These are phyloP conservation scores for Heterochromis multidens DNA, from an alignment of 2,113 vertebrate genomes.

Conservation along the genomic window DNA sequence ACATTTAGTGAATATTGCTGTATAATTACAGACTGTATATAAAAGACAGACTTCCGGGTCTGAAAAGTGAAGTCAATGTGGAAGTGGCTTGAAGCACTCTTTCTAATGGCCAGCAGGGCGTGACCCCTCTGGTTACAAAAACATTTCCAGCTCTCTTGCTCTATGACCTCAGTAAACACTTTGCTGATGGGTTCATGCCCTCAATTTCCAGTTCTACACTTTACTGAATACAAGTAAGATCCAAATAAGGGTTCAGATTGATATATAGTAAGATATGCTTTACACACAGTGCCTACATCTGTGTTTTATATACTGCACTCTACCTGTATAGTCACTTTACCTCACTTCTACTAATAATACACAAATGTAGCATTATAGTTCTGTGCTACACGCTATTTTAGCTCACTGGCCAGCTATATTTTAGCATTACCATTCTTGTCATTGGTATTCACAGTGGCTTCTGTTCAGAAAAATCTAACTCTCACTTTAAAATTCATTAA, in stretches of 20 bases:
- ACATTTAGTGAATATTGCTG: neutral
- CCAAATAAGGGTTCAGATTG: neutral
- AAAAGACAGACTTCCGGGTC: neutral
- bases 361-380: neutral
- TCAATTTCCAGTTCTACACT: neutral
- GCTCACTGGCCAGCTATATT: neutral
- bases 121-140: neutral
- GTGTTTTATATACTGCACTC: neutral
- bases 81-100: neutral
- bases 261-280: neutral
- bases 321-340: neutral
- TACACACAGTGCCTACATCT: neutral
- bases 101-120: neutral
- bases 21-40: neutral
- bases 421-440: neutral
- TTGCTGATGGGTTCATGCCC: neutral
- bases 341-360: neutral
- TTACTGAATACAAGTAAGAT: neutral
- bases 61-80: neutral
- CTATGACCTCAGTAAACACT: neutral
- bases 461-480: neutral
- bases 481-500: neutral
- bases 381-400: neutral
- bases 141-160: neutral
- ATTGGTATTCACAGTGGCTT: neutral